Conservation (phyloP, 1,140 invertebrate species). For the Euwallacea similis region DNA sequence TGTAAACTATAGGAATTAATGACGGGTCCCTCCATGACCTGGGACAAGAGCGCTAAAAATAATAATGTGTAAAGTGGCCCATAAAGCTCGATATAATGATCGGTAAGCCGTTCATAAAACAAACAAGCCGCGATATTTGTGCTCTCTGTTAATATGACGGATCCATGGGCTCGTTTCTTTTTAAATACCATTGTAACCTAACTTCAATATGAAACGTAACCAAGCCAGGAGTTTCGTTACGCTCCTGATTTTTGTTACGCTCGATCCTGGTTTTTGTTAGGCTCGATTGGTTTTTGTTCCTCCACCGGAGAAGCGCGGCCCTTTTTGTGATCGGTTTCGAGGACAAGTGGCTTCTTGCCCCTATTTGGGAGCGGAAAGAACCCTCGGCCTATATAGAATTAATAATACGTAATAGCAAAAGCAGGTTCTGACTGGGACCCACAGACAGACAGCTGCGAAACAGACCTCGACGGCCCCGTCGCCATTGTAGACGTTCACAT, state of each 20-base stretch:
- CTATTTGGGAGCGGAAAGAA: neutral
- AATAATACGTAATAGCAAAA: conserved; percentile 7
- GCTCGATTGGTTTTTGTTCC: no score
- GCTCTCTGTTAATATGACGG: no score
- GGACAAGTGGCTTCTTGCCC: neutral
- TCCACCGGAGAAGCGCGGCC: no score
- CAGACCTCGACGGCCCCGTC: conserved; percentile 26
- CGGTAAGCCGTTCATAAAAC: conserved; percentile 9
- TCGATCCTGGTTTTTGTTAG: no score
- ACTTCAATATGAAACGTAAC: no score
- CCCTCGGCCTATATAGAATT: neutral
- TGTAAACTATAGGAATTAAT: conserved; percentile 5
- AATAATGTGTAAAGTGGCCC: conserved; percentile 9
- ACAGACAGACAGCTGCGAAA: conserved; percentile 29
- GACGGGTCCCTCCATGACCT: conserved; percentile 7
- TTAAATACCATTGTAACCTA: no score
- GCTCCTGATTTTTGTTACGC: no score
- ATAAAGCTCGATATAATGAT: conserved; percentile 14
- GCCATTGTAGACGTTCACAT: conserved; percentile 26
- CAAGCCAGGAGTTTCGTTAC: no score
- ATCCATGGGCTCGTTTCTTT: no score
- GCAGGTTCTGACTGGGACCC: conserved; percentile 9
- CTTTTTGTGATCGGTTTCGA: neutral
- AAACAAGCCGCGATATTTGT: neutral
- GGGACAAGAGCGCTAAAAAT: conserved; percentile 14